These are phyloP conservation scores for Picathartes gymnocephalus DNA, from an alignment of 2,113 vertebrate genomes.

Conservation along the genomic window DNA sequence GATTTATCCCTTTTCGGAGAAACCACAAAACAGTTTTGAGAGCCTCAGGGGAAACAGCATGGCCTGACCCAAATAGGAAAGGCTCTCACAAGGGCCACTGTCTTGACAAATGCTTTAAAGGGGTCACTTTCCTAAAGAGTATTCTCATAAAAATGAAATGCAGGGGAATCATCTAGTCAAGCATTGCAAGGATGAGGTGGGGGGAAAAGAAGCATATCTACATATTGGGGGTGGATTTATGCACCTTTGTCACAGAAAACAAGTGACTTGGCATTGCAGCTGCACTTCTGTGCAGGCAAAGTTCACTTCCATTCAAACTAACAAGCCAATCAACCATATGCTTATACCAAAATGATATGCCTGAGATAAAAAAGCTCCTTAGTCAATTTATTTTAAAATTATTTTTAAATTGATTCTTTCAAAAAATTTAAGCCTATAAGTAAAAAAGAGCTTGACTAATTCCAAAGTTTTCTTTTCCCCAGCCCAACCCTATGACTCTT, in stretches of 20 bases:
- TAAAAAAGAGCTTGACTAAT: neutral
- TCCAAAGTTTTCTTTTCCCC: neutral
- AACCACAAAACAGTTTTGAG: neutral
- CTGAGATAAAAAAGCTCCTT: neutral
- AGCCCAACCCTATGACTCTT: neutral
- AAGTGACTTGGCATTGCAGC: neutral
- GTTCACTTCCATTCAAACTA: neutral
- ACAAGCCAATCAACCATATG: neutral
- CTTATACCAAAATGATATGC: neutral
- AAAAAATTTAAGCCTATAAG: neutral
- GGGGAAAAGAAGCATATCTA: neutral
- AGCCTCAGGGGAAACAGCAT: neutral
- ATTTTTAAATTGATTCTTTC: neutral
- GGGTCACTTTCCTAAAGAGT: neutral
- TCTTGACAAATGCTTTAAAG: neutral
- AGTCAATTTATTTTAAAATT: neutral
- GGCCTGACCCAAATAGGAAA: neutral
- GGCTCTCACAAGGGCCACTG: neutral
- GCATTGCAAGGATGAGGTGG: neutral
- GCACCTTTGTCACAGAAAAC: neutral
- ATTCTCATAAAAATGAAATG: neutral
- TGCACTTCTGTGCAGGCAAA: fast-evolving
- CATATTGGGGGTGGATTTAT: neutral
- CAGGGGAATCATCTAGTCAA: neutral
- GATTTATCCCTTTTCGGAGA: neutral